Conservation (phyloP, 2,888 invertebrate genomes). For the Tupiocoris notatus region DNA sequence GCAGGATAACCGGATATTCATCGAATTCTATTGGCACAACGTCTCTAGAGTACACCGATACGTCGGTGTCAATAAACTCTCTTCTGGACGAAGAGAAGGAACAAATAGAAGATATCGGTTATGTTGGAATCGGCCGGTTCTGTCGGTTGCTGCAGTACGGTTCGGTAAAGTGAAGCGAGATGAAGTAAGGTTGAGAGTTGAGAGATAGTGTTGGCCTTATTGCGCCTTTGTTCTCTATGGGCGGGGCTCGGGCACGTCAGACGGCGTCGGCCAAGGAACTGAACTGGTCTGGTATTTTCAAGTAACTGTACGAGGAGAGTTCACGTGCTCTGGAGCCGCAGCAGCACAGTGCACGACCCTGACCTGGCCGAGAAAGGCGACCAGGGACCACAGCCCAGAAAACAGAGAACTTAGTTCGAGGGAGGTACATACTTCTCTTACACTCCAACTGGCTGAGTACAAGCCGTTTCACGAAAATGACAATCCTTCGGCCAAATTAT, state of each 20-base stretch:
- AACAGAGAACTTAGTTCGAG: no score
- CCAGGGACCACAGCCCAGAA: not conserved
- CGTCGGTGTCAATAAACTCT: no score
- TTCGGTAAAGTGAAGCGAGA: not conserved
- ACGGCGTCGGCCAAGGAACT: not conserved
- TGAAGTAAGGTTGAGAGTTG: not conserved
- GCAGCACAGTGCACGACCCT: not conserved
- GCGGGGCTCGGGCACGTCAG: not conserved
- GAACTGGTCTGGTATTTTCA: not conserved
- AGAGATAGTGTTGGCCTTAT: not conserved
- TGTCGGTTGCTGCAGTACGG: not conserved
- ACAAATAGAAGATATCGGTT: no score
- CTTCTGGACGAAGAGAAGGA: no score
- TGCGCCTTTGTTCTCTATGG: not conserved
- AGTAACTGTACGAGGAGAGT: not conserved
- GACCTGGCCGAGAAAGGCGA: not conserved
- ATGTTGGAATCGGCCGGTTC: no score
- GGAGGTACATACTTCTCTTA: no score
- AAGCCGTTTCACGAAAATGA: no score
- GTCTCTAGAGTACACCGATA: no score
- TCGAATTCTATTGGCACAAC: no score
- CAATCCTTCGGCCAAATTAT: no score
- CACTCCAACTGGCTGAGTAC: no score
- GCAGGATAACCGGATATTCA: no score
- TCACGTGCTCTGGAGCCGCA: not conserved